These are phyloP conservation scores for Amniataba percoides DNA, from an alignment of 2,797 vertebrate species.

Conservation along the genomic window DNA sequence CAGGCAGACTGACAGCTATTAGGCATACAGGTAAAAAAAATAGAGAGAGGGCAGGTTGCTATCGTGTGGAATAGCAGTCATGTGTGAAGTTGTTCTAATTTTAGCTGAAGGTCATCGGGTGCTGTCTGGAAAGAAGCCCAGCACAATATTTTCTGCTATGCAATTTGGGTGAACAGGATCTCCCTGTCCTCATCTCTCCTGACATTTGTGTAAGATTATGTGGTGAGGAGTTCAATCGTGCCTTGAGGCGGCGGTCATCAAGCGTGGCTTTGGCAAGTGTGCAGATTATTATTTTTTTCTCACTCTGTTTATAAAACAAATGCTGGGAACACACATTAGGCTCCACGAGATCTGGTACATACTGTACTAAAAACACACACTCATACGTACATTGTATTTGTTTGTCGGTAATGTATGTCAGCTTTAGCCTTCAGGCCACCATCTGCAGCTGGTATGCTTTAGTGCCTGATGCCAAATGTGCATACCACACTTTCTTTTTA, in stretches of 20 bases:
- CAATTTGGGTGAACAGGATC: conserved; percentile 45
- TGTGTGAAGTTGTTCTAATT: conserved; percentile 53
- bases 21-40: conserved; percentile 33
- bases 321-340: conserved; percentile 47
- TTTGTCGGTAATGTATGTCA: conserved; percentile 20
- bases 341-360: conserved; percentile 37
- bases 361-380: conserved; percentile 49
- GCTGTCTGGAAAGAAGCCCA: conserved; percentile 36
- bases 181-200: conserved; percentile 46
- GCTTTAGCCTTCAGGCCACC: not conserved
- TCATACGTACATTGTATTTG: not conserved
- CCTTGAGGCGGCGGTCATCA: conserved; percentile 58
- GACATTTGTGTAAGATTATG: conserved; percentile 46
- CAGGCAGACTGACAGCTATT: conserved; percentile 32
- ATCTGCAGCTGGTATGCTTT: conserved; percentile 15
- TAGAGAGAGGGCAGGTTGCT: conserved; percentile 13
- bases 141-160: conserved; percentile 38
- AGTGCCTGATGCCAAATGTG: not conserved
- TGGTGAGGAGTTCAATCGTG: conserved; percentile 55
- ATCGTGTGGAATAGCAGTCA: conserved; percentile 15
- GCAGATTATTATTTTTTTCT: not conserved
- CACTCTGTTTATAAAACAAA: conserved; percentile 66
- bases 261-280: conserved; percentile 45
- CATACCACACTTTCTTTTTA: conserved; percentile 2
- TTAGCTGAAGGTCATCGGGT: conserved; percentile 47